A percentile compares a stretch with the other conserved stretches of the same genome.
phyloP scores from a whole-genome alignment of 2,113 vertebrate genomes.

The Myiozetetes cayanensis region DNA sequence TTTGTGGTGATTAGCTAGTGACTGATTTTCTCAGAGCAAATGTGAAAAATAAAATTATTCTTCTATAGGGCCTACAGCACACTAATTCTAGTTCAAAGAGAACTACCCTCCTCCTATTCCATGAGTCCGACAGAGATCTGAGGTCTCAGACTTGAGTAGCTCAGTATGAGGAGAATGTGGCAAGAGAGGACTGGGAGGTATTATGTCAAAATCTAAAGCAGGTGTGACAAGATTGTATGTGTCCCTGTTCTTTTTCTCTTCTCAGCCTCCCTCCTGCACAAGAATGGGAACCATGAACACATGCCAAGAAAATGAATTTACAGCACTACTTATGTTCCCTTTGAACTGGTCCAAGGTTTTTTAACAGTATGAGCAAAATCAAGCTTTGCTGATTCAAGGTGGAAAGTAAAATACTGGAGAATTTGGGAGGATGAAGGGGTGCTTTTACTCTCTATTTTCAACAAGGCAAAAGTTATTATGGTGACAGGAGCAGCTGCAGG shows the following conservation, averaged over 20 bases:
- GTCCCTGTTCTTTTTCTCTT: not conserved
- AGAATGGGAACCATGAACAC: not conserved
- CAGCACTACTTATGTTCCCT: not conserved
- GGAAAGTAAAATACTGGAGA: not conserved
- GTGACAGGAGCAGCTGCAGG: not conserved
- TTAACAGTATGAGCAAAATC: not conserved
- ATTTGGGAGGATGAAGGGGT: accelerated
- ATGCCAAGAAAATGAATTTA: not conserved
- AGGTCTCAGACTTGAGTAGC: not conserved
- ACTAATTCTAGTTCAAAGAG: not conserved
- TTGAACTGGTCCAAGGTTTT: not conserved
- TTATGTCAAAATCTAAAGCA: not conserved
- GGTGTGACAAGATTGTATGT: not conserved
- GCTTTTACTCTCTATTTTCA: not conserved
- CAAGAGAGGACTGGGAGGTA: not conserved
- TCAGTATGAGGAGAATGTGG: not conserved
- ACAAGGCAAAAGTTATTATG: not conserved
- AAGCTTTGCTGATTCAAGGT: not conserved
- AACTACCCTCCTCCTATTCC: not conserved
- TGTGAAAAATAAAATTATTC: not conserved
- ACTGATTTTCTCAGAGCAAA: not conserved
- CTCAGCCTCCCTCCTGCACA: not conserved
- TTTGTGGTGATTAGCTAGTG: not conserved
- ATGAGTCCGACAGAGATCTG: not conserved
- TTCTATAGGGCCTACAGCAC: not conserved